Evolutionary conservation across 2,888 invertebrate genomes (phyloP).

Genomic region (Cyaniris semiargus): DNA sequence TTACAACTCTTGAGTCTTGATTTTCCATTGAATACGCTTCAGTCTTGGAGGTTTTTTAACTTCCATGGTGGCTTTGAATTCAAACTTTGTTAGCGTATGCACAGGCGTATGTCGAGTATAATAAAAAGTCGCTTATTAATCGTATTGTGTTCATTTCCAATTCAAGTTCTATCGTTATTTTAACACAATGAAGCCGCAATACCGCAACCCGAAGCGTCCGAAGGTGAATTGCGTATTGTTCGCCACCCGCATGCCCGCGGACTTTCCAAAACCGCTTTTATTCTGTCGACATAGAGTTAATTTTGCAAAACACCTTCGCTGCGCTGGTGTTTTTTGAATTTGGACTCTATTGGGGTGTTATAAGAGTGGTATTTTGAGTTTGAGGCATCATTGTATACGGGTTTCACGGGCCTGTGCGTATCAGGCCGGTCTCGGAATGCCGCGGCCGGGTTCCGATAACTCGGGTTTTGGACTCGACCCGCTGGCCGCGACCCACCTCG

Average conservation of each 20-base stretch:
- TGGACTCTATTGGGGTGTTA: constrained; percentile 41
- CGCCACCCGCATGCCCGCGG: constrained; percentile 71
- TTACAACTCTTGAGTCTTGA: constrained; percentile 76
- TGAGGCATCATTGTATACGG: constrained; percentile 55
- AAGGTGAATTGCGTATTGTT: constrained; percentile 81
- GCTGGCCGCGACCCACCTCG: not conserved
- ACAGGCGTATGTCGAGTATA: constrained; percentile 23
- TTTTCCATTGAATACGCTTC: constrained; percentile 62
- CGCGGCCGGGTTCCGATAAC: constrained; percentile 73
- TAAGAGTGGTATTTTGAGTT: constrained; percentile 47
- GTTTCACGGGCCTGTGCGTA: constrained; percentile 62
- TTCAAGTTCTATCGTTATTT: constrained; percentile 72
- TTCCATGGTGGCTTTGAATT: not conserved
- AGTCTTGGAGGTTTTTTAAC: constrained; percentile 60
- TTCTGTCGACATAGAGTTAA: constrained; percentile 70
- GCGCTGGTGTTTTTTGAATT: constrained; percentile 45
- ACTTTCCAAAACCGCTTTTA: constrained; percentile 75
- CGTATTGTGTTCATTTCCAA: constrained; percentile 66
- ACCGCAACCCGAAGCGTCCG: constrained; percentile 78
- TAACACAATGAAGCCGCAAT: constrained; percentile 79
- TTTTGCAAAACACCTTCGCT: constrained; percentile 58
- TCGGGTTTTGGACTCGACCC: constrained; percentile 58
- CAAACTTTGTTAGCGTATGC: not conserved
- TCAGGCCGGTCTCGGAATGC: constrained; percentile 75
- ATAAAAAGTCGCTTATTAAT: constrained; percentile 60